Percentiles rank a stretch among this genome's conserved stretches.
phyloP scores from a whole-genome alignment of 2,797 vertebrate genomes.

The Tiaroga cobitis region DNA sequence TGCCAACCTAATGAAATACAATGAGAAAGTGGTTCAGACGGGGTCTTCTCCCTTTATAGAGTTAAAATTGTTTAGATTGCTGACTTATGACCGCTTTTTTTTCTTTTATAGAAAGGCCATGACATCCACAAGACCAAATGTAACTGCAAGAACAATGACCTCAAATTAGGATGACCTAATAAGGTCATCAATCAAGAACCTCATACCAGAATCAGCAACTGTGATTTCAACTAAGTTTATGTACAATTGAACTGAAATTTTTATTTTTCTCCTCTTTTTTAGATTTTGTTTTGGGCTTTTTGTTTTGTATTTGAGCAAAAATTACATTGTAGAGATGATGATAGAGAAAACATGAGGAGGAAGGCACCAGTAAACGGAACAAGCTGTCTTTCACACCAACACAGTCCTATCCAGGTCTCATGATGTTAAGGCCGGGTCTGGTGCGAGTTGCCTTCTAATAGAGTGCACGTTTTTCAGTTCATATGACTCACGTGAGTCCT shows the following conservation, averaged over 20 bases:
- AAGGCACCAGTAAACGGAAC: neutral
- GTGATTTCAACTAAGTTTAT: neutral
- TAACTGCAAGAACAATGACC: neutral
- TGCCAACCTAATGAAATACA: conserved; percentile 58
- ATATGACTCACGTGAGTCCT: conserved; percentile 54
- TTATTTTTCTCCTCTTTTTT: neutral
- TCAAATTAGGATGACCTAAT: neutral
- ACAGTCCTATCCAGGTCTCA: conserved; percentile 57
- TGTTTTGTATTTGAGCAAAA: neutral
- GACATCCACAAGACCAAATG: neutral
- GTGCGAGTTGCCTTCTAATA: conserved; percentile 56
- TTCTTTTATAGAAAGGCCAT: neutral
- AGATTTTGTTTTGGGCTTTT: neutral
- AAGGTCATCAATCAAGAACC: neutral
- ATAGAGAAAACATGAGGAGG: neutral
- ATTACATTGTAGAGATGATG: neutral
- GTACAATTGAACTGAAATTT: too few species aligned
- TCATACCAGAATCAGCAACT: neutral
- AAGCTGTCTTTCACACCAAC: neutral
- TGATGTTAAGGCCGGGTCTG: conserved; percentile 71
- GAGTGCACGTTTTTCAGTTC: conserved; percentile 61
- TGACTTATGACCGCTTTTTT: neutral
- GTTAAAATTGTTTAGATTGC: conserved; percentile 14
- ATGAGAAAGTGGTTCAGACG: conserved; percentile 57
- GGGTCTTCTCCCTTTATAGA: conserved; percentile 23